Conservation (phyloP, 2,888 invertebrate genomes). For the Rhaphigaster nebulosa region DNA sequence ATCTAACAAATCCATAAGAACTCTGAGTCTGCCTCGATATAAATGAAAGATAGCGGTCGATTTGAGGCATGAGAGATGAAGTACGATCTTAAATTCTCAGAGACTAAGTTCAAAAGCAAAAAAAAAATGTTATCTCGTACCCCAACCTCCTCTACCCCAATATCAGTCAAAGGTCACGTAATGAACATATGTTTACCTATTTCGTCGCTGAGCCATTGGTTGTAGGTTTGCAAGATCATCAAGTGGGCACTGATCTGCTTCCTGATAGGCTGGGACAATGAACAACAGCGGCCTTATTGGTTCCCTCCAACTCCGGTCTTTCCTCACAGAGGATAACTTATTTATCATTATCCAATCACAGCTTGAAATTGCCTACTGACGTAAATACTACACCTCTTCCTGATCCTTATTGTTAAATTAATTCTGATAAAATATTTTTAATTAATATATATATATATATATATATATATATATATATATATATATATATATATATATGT, state of each 20-base stretch:
- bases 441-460: not conserved
- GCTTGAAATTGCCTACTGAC: not conserved
- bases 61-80: not conserved
- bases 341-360: slow-evolving; percentile 52
- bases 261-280: not conserved
- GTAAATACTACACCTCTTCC: not conserved
- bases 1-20: slow-evolving; percentile 21
- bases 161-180: slow-evolving; percentile 54
- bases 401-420: not conserved
- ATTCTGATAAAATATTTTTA: not conserved
- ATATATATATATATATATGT: no score
- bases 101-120: not conserved
- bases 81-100: not conserved
- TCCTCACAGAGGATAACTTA: slow-evolving; percentile 48
- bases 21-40: not conserved
- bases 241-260: slow-evolving; percentile 44
- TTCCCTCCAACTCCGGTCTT: slow-evolving; percentile 47
- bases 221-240: not conserved
- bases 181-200: slow-evolving; percentile 57
- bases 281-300: slow-evolving; percentile 27
- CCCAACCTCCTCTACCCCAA: not conserved
- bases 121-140: not conserved
- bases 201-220: not conserved
- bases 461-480: no score
- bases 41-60: not conserved